Evolutionary conservation across 2,888 invertebrate species (phyloP).

Genomic region (Noctua pronuba): DNA sequence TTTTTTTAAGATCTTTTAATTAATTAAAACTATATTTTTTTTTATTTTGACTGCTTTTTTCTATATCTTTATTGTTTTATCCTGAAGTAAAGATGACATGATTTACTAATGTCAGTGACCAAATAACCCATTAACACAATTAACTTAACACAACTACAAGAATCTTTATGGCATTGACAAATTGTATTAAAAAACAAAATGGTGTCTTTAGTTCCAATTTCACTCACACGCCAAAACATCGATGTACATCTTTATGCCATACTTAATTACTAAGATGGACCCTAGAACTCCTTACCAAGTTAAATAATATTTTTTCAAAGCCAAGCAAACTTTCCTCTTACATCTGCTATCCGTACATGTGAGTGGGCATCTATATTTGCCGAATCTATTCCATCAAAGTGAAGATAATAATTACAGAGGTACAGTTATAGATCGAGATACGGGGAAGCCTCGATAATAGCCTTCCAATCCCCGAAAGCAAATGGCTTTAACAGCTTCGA

Average conservation of each 20-base stretch:
- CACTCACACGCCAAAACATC: not conserved
- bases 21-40: not conserved
- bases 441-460: conserved; percentile 48
- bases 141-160: not conserved
- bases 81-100: too few species aligned
- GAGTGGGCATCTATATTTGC: conserved; percentile 86
- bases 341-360: conserved; percentile 65
- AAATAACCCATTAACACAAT: not conserved
- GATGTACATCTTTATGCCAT: too few species aligned
- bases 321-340: not conserved
- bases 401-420: conserved; percentile 87
- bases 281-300: not conserved
- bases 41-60: not conserved
- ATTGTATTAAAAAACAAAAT: not conserved
- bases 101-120: not conserved
- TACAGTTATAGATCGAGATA: conserved; percentile 87
- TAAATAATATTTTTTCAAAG: not conserved
- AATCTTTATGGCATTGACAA: not conserved
- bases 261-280: too few species aligned
- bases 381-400: conserved; percentile 88
- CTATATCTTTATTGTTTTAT: not conserved
- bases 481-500: conserved; percentile 62
- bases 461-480: conserved; percentile 51
- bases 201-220: not conserved
- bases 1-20: not conserved